A percentile compares a stretch with the other conserved stretches of the same genome.
Conservation (phyloP, 2,888 invertebrate genomes). For the Caenorhabditis angaria region DNA sequence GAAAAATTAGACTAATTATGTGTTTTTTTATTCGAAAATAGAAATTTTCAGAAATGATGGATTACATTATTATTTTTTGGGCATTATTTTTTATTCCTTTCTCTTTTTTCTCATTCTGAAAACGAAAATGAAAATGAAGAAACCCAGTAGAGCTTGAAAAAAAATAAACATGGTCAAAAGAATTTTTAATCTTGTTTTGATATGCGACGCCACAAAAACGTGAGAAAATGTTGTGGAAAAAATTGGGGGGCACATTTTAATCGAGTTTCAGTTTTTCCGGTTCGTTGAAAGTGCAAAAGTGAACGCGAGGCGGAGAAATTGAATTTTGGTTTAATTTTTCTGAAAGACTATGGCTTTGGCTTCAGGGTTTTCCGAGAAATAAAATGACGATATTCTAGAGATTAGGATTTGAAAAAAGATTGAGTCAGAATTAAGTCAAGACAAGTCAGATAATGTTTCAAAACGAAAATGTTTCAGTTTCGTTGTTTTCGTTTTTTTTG, state of each 20-base stretch:
- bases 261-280: neutral
- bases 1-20: neutral
- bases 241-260: neutral
- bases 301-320: no score
- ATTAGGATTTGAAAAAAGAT: neutral
- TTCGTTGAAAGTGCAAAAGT: neutral
- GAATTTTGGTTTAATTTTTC: no score
- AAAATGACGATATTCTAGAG: no score
- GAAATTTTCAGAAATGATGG: neutral
- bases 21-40: neutral
- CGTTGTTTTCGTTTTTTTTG: neutral
- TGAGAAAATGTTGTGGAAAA: neutral
- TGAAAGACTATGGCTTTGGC: no score
- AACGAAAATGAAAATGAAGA: neutral
- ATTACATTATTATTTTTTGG: neutral
- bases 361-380: no score
- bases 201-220: neutral
- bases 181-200: slow-evolving; percentile 2
- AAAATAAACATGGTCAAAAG: neutral
- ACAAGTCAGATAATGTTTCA: no score
- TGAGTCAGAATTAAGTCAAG: neutral
- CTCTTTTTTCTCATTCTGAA: no score
- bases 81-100: no score
- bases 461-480: no score
- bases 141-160: neutral